phyloP scores from a whole-genome alignment of 2,113 vertebrate species.

The Crotalus tigris region DNA sequence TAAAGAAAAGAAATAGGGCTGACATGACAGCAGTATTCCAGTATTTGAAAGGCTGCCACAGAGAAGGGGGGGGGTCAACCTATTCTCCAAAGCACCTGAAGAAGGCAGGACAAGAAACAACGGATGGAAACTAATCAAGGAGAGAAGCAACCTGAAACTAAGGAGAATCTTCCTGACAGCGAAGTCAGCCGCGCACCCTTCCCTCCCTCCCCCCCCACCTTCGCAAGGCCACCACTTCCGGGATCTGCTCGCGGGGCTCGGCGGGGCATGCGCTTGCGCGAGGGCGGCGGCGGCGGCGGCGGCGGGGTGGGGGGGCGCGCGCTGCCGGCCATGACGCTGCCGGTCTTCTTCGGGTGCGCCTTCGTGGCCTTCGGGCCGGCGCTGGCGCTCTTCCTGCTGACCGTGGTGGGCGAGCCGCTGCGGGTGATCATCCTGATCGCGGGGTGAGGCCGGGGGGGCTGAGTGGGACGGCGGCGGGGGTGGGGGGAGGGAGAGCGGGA shows the following conservation, averaged over 20 bases:
- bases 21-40: too few species aligned
- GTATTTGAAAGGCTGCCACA: too few species aligned
- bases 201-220: conserved; percentile 25
- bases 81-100: too few species aligned
- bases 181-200: too few species aligned
- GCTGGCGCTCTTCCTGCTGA: conserved; percentile 66
- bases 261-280: background rate
- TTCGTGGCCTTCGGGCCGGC: conserved; percentile 68
- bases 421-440: conserved; percentile 70
- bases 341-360: conserved; percentile 67
- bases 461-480: too few species aligned
- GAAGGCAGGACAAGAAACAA: too few species aligned
- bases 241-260: background rate
- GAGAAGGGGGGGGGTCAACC: too few species aligned
- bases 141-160: too few species aligned
- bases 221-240: background rate
- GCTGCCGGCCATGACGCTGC: conserved; percentile 58
- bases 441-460: conserved; percentile 46
- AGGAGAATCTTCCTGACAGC: background rate
- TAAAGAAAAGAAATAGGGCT: too few species aligned
- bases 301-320: background rate
- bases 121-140: too few species aligned
- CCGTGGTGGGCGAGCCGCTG: conserved; percentile 64
- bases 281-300: too few species aligned
- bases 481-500: background rate